Base-by-base conservation (phyloP, 2,797 vertebrate genomes). In the Alauda arvensis region DNA sequence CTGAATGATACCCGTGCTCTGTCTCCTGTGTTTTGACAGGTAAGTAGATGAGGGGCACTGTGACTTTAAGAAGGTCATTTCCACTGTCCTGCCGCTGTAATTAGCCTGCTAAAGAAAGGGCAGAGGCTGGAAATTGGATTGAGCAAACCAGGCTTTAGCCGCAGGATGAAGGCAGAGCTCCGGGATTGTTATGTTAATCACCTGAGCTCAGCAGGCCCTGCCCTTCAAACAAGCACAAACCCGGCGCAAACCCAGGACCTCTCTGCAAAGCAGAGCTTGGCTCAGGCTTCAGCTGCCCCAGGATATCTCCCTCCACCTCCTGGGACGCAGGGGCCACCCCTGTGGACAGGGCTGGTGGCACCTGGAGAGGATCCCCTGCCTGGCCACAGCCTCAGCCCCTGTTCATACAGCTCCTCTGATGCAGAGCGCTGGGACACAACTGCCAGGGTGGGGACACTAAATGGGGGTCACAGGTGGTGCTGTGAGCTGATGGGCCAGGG, bases 121-220 rank as follows among this genome's bases (percentile, higher is more conserved):
- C 94, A 94, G 89, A 94, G 95, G 95, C 96, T 97, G 87, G 93
- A 97, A 96, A 97, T 96, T 97, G 97, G 96, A 97, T 97, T 97
- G 97, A 96, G 90, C 95, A 96, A 96, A 95, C 96, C 94, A 84
- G 96, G 96, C 96, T 97, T 95, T 97, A 96, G 96, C 96, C 59
- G 52, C 91, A 71, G 94, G 95, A 97, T 96, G 97, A 97, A 88
- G 92, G 92, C 39, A 95, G 97, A 97, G 96, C 93, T 95, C 70
- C 33, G 60, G 96, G 96, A 97, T 97, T 97, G 95, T 97, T 96
- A 97, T 96, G 96, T 96, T 97, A 97, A 97, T 98, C 96, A 89
- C 96, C 97, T 96, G 96, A 97, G 96, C 93, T 97, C 97, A 96
- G 96, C 96, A 96, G 87, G 95, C 94, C 90, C 92, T 95, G 96